These are phyloP conservation scores for Cinara cedri DNA, from an alignment of 2,888 invertebrate species.

Conservation along the genomic window DNA sequence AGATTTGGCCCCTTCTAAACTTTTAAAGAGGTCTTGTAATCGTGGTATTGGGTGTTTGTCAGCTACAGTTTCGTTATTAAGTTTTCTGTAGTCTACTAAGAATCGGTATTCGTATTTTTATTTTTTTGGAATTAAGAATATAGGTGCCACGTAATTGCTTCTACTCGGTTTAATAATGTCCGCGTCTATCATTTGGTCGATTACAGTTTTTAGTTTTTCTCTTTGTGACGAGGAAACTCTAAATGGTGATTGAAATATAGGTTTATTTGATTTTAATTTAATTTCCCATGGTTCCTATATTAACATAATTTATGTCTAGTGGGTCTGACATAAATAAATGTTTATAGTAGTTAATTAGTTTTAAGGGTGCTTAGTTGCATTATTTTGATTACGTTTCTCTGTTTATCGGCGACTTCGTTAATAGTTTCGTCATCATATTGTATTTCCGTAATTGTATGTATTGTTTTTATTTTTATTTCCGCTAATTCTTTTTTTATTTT, in stretches of 20 bases:
- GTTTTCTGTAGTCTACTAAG: slow-evolving; percentile 20
- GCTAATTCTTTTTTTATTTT: background rate
- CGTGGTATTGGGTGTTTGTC: slow-evolving; percentile 27
- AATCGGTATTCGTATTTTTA: slow-evolving; percentile 32
- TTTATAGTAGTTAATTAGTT: slow-evolving; percentile 5
- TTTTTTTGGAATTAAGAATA: slow-evolving; percentile 10
- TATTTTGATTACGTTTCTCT: background rate
- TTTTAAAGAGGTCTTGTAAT: slow-evolving; percentile 17
- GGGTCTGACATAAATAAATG: slow-evolving; percentile 40
- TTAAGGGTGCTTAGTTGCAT: background rate
- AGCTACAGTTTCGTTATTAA: slow-evolving; percentile 5
- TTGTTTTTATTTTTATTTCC: slow-evolving; percentile 23
- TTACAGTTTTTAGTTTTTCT: background rate
- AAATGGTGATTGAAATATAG: background rate
- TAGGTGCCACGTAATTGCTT: too few species aligned
- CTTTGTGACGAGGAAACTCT: background rate
- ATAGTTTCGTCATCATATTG: too few species aligned
- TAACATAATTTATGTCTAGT: background rate
- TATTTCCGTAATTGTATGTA: slow-evolving; percentile 12
- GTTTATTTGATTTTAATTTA: slow-evolving; percentile 21
- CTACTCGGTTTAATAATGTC: too few species aligned
- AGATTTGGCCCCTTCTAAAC: slow-evolving; percentile 11
- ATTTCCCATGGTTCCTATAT: slow-evolving; percentile 34
- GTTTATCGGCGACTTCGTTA: background rate
- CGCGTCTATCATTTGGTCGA: slow-evolving; percentile 13